Evolutionary conservation across 2,797 vertebrate species (phyloP).

Genomic region (Gobio occitaniae): DNA sequence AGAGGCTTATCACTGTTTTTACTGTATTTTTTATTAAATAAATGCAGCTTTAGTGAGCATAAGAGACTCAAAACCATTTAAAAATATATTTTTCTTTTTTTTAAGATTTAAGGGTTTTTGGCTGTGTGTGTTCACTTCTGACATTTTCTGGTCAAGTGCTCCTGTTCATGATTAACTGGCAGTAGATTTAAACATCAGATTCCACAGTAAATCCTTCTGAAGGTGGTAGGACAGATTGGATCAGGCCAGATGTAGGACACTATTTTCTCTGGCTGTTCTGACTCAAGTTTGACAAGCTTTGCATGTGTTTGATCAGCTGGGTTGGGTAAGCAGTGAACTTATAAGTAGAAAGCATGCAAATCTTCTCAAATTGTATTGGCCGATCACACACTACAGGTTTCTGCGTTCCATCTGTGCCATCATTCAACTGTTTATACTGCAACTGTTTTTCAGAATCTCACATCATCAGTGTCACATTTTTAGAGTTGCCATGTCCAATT

Average conservation of each 20-base stretch:
- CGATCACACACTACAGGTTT: background rate
- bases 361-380: background rate
- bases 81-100: no score
- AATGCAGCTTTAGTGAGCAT: no score
- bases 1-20: no score
- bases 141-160: background rate
- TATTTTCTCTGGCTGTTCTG: slow-evolving; percentile 2
- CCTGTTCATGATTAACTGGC: background rate
- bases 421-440: background rate
- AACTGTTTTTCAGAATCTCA: background rate
- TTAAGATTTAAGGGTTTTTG: background rate
- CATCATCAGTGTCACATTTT: background rate
- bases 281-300: background rate
- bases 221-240: background rate
- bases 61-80: no score
- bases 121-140: background rate
- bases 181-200: background rate
- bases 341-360: background rate
- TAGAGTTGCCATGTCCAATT: background rate
- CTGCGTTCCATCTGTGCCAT: background rate
- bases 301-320: slow-evolving; percentile 23
- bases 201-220: background rate
- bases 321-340: background rate
- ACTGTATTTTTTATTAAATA: no score
- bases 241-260: background rate